Conservation (phyloP, 2,113 vertebrate species). For the Ellobius talpinus region DNA sequence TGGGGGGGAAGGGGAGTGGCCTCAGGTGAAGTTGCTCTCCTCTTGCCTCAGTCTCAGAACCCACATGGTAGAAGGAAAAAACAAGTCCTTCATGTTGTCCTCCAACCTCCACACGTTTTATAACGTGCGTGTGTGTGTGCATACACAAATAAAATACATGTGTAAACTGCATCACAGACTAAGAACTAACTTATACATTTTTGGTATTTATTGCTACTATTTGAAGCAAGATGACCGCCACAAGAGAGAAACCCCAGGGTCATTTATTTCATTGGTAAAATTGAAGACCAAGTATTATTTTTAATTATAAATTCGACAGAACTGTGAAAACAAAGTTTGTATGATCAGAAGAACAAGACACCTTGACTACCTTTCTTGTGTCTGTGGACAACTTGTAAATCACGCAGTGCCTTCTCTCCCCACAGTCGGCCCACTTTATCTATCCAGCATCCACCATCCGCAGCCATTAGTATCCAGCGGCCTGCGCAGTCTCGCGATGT, state of each 20-base stretch:
- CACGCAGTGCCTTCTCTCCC: not conserved
- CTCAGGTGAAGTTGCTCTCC: not conserved
- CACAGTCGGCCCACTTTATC: conserved; percentile 93
- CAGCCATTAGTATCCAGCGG: conserved; percentile 95
- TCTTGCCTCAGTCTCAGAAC: not conserved
- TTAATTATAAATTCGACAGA: not conserved
- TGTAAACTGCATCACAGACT: not conserved
- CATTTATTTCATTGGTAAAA: not conserved
- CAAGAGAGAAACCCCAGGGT: not conserved
- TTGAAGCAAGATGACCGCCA: not conserved
- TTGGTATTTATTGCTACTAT: not conserved
- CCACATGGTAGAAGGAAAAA: not conserved
- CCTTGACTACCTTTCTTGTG: not conserved
- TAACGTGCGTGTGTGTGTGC: not conserved
- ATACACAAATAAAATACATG: not conserved
- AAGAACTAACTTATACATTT: not conserved
- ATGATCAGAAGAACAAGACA: not conserved
- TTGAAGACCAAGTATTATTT: not conserved
- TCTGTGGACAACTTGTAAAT: conserved; percentile 7
- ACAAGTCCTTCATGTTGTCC: not conserved
- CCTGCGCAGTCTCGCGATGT: conserved; percentile 92
- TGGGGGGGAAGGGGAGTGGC: too few species aligned
- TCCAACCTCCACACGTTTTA: not conserved
- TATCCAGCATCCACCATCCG: conserved; percentile 93
- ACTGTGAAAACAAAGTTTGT: not conserved